Evolutionary conservation across 2,888 invertebrate species (phyloP).

Genomic region (Phania funesta): DNA sequence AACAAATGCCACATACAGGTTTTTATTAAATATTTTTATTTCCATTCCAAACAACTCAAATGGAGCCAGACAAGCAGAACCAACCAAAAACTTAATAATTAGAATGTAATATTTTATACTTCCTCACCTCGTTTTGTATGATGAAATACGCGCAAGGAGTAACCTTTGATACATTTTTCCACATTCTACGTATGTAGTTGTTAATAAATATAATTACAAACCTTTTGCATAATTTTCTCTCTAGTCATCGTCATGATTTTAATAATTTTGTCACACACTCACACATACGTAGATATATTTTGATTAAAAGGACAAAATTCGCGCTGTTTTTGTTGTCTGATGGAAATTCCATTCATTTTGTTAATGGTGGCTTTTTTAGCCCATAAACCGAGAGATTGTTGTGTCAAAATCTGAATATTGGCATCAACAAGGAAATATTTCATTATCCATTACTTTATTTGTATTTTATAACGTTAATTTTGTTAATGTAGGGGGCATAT

Average conservation of each 20-base stretch:
- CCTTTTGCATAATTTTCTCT: constrained; percentile 54
- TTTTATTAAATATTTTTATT: constrained; percentile 62
- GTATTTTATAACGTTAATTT: too few relatives aligned
- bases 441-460: background rate
- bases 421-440: constrained; percentile 32
- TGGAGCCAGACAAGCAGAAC: background rate
- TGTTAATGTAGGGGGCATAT: too few relatives aligned
- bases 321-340: constrained; percentile 55
- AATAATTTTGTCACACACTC: constrained; percentile 41
- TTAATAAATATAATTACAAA: constrained; percentile 52
- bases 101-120: constrained; percentile 65
- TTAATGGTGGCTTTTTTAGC: constrained; percentile 42
- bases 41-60: constrained; percentile 27
- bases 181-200: constrained; percentile 9
- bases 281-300: background rate
- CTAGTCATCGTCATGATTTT: constrained; percentile 45
- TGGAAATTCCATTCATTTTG: constrained; percentile 47
- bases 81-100: constrained; percentile 60
- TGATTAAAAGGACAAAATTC: constrained; percentile 33
- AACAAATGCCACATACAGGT: constrained; percentile 60
- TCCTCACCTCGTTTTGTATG: background rate
- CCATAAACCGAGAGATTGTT: background rate
- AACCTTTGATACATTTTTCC: constrained; percentile 41
- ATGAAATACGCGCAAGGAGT: background rate
- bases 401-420: constrained; percentile 24